Evolutionary conservation across 2,797 vertebrate species (phyloP), one percentile per base, ranked within the genome.

Genomic region (Aulostomus chinensis): DNA sequence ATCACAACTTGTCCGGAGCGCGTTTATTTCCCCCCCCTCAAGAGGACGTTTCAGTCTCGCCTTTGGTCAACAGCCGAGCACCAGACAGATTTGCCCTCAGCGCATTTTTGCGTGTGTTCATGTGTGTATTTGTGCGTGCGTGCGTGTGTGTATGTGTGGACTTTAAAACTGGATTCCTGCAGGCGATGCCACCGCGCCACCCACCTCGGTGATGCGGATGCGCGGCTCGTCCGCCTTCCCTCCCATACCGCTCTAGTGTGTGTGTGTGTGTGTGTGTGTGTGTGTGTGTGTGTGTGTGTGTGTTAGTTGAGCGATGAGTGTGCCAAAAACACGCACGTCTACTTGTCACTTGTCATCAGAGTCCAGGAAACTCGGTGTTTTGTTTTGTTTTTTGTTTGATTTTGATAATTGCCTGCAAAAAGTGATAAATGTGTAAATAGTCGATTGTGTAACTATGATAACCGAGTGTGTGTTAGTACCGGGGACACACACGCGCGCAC

Each of bases 141-240:
- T 25, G 24, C 4, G 22, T 8, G 22, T 25, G 24, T 25, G 24
- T 25, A 5, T 29, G 29, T 43, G 54, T 46, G 45, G 69, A 81
- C 78, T 85, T 79, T 58, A 63, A 71, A 60, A 63, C 18, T 54
- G 66, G 68, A 81, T 82, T 80, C 84, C 80, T 75, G 62, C 63
- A 76, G 74, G 69, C 73, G 65, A 69, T 50, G 34, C 59, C 73
- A 41, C 70, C 49, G 47, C 56, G 38, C 67, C 58, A 22, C 58
- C 68, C 60, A 62, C 53, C 25, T 64, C 57, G 3, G 30, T 56
- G 65, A 50, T 65, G 61, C 49, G 58, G 63, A 64, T 73, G 71
- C 69, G 67, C n/a, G 57, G 48, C 42, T 59, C 49, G 59, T 52
- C 60, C 30, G 56, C 55, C 57, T 66, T 42, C 22, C 67, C 69